Conservation (phyloP, 2,888 invertebrate genomes). For the Leptopilina syphax region DNA sequence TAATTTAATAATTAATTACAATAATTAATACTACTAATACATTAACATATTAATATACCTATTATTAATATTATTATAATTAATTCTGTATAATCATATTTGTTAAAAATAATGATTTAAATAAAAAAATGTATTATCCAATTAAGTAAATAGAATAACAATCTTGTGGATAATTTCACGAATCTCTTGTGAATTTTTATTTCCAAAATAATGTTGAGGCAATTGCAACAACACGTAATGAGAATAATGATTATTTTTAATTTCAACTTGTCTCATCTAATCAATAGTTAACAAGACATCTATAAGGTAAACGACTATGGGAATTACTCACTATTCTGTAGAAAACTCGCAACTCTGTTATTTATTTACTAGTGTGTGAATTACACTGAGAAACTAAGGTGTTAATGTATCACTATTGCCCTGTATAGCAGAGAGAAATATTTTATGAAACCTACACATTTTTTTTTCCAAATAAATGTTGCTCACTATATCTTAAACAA, state of each 20-base stretch:
- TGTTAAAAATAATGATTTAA: too few relatives aligned
- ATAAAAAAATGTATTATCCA: too few relatives aligned
- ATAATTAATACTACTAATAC: not conserved
- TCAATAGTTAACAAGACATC: conserved; percentile 20
- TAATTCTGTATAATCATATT: too few relatives aligned
- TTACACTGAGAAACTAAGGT: not conserved
- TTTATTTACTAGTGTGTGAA: conserved; percentile 1
- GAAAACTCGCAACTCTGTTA: conserved; percentile 1
- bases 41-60: not conserved
- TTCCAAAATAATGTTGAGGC: not conserved
- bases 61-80: not conserved
- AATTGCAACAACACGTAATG: conserved; percentile 5
- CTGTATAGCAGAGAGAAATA: not conserved
- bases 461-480: not conserved
- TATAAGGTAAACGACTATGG: conserved; percentile 1
- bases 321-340: conserved; percentile 1
- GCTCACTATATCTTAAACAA: not conserved
- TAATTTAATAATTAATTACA: not conserved
- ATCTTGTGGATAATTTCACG: too few relatives aligned
- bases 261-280: not conserved
- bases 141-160: too few relatives aligned
- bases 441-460: not conserved
- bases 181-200: not conserved
- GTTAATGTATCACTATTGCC: not conserved
- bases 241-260: conserved; percentile 19